Percentiles rank a stretch among this genome's conserved stretches.
Conservation (phyloP, 2,797 vertebrate species). For the Lates japonicus region DNA sequence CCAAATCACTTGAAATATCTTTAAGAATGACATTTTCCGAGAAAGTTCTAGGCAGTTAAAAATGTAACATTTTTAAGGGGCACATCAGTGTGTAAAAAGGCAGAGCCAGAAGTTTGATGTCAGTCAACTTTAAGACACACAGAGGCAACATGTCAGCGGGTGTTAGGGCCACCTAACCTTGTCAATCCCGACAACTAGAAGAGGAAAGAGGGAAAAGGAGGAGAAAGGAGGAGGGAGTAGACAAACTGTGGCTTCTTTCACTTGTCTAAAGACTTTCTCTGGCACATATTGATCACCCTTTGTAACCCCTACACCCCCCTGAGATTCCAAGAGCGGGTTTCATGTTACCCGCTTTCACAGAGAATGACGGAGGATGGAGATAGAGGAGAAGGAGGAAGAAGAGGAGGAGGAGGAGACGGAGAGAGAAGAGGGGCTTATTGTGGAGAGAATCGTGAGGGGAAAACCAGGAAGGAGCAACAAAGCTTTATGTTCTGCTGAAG, state of each 20-base stretch:
- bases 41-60: neutral
- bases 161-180: slow-evolving; percentile 68
- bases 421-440: slow-evolving; percentile 60
- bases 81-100: neutral
- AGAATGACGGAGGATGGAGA: slow-evolving; percentile 68
- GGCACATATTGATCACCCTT: slow-evolving; percentile 83
- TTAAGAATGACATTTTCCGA: neutral
- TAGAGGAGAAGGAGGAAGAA: slow-evolving; percentile 59
- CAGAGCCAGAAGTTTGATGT: slow-evolving; percentile 49
- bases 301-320: slow-evolving; percentile 71
- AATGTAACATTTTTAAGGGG: slow-evolving; percentile 4
- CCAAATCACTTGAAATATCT: neutral
- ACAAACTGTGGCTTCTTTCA: slow-evolving; percentile 79
- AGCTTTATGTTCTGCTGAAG: slow-evolving; percentile 27
- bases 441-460: slow-evolving; percentile 45
- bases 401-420: slow-evolving; percentile 54
- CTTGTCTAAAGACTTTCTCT: slow-evolving; percentile 81
- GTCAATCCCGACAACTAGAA: slow-evolving; percentile 65
- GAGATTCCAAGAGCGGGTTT: slow-evolving; percentile 70
- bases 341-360: slow-evolving; percentile 75
- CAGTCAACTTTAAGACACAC: slow-evolving; percentile 53
- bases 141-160: slow-evolving; percentile 61
- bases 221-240: slow-evolving; percentile 56
- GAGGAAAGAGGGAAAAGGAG: slow-evolving; percentile 53
- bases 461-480: slow-evolving; percentile 43